Base-by-base conservation (phyloP, 2,888 invertebrate genomes). In the Zaprionus lineosus region DNA sequence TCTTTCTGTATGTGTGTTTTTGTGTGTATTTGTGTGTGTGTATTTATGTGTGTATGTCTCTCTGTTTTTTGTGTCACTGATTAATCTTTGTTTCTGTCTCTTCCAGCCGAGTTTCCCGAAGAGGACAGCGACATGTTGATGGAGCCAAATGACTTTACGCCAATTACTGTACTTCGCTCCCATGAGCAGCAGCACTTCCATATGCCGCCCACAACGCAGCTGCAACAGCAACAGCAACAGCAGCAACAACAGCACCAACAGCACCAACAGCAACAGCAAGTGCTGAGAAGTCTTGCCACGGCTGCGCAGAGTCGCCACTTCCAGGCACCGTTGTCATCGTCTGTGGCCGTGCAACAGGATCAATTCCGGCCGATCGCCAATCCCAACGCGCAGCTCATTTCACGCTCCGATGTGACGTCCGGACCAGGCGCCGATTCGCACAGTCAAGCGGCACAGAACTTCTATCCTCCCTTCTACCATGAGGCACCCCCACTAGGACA, bases 401-500 rank as follows among this genome's bases (percentile, higher is more conserved):
- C 84, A 11, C 74, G 87, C 3, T 44, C 85, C 2, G 87, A 87
- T 41, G 56, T 66, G 2, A 36, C 55, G 9, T 16, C 34, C 47
- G 44, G 39, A 14, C 5, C 56, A 29, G 16, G 61, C 43, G 5
- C 39, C 2, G 88, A 88, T 48, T 86, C 87, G 2, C 86, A 89
- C 41, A 83, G 87, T 1, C 94, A 94, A 52, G 89, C 90, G 1
- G 90, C 90, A 11, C 94, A 95, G 85, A 94, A 93, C 39, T 95
- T 95, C 89, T 95, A 95, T 90, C 95, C 96, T 0, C 93, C 95
- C 0, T 96, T 95, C 86, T 94, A 94, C 82, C 91, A 93, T 68
- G 88, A 89, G 61, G 84, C 88, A n/a, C 91, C 92, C 36, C 92
- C 92, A 0, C 90, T 93, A 58, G 93, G 94, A 16, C 92, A 93